Conservation (phyloP, 1,140 invertebrate genomes). For the Notospermus geniculatus region DNA sequence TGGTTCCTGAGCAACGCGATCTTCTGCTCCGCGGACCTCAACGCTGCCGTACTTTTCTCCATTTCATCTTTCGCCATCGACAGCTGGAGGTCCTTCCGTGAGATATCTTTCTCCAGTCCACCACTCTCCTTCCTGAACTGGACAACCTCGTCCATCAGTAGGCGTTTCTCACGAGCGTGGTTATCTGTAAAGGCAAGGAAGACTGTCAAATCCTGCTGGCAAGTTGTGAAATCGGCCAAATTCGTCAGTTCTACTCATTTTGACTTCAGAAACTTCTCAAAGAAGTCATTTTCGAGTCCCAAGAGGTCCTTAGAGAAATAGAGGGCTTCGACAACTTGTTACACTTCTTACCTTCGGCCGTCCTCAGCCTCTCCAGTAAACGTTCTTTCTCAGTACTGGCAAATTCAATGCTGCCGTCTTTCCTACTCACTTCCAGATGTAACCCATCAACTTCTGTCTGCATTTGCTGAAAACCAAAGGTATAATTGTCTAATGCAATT, state of each 20-base stretch:
- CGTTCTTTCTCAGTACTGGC: conserved; percentile 38
- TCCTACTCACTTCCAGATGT: conserved; percentile 38
- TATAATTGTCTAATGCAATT: no score
- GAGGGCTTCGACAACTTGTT: not conserved
- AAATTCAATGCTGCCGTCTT: conserved; percentile 35
- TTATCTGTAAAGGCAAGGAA: conserved; percentile 27
- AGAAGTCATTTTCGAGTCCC: no score
- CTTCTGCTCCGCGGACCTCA: conserved; percentile 46
- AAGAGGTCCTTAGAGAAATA: no score
- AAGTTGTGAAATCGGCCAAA: not conserved
- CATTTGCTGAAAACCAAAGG: conserved; percentile 35
- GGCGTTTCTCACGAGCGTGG: conserved; percentile 39
- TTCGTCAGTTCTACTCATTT: no score
- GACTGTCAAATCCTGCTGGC: not conserved
- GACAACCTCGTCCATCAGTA: conserved; percentile 50
- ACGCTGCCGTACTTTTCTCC: conserved; percentile 39
- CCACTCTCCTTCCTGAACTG: conserved; percentile 48
- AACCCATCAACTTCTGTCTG: conserved; percentile 43
- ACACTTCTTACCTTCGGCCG: conserved; percentile 35
- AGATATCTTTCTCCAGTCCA: conserved; percentile 32
- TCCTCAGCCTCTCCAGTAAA: conserved; percentile 27
- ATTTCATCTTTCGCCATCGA: conserved; percentile 39
- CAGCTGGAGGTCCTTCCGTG: conserved; percentile 40
- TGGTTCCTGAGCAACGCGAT: conserved; percentile 43
- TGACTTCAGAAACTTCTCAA: no score